A percentile compares a stretch with the other conserved stretches of the same genome.
phyloP scores from a whole-genome alignment of 2,797 vertebrate genomes.

The Trichosurus vulpecula region DNA sequence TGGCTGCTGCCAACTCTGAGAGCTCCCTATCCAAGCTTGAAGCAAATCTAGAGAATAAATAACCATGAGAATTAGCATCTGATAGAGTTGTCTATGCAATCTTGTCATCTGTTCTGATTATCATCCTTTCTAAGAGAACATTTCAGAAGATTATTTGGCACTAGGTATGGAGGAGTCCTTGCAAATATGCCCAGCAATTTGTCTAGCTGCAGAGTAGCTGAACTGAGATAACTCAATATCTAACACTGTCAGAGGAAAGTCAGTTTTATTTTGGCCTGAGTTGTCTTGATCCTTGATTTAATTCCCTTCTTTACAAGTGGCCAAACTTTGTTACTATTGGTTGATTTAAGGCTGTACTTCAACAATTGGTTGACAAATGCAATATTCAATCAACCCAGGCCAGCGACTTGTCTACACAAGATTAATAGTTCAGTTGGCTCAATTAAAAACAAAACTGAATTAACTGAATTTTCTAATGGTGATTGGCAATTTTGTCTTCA shows the following conservation, averaged over 20 bases:
- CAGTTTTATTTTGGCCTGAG: neutral
- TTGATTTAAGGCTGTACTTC: neutral
- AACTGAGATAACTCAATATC: neutral
- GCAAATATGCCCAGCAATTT: constrained; percentile 56
- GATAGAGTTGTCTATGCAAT: neutral
- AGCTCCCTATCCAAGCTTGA: neutral
- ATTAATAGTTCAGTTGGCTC: neutral
- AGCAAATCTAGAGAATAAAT: neutral
- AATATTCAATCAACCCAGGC: neutral
- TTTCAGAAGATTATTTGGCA: constrained; percentile 69
- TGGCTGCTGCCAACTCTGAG: neutral
- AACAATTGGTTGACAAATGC: neutral
- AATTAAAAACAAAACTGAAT: neutral
- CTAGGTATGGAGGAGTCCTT: constrained; percentile 68
- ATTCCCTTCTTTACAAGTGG: neutral
- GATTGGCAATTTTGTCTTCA: neutral
- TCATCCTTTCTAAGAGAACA: constrained; percentile 37
- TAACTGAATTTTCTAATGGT: neutral
- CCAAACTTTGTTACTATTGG: neutral
- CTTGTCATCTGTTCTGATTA: neutral
- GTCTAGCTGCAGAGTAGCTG: neutral
- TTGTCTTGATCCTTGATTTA: neutral
- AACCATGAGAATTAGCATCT: neutral
- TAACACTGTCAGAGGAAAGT: neutral
- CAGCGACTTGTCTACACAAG: neutral